These are phyloP conservation scores for Trichoplusia ni DNA, from an alignment of 1,140 invertebrate genomes.

Conservation along the genomic window DNA sequence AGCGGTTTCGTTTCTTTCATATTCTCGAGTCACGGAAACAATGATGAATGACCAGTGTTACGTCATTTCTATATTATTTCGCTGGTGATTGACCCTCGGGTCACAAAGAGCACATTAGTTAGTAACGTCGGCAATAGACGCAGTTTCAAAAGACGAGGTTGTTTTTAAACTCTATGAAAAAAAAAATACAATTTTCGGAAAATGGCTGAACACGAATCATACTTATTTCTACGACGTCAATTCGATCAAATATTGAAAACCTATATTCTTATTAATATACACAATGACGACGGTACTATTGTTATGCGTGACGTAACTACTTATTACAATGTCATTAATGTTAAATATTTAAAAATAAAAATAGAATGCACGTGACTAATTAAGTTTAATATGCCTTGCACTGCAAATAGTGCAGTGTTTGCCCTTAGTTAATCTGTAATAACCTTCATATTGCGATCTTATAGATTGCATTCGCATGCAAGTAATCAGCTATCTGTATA, in stretches of 20 bases:
- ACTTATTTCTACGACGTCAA: too few relatives aligned
- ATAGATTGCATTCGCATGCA: too few relatives aligned
- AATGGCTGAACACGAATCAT: background rate
- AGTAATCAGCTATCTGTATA: too few relatives aligned
- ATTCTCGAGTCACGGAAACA: conserved; percentile 13
- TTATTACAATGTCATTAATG: background rate
- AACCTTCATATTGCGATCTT: too few relatives aligned
- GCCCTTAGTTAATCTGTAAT: too few relatives aligned
- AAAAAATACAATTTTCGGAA: too few relatives aligned
- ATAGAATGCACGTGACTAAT: too few relatives aligned
- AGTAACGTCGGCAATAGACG: conserved; percentile 2
- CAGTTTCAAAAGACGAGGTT: conserved; percentile 10
- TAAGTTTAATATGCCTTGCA: too few relatives aligned
- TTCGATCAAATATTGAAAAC: conserved; percentile 12
- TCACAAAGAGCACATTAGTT: background rate
- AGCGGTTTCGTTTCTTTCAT: conserved; percentile 5
- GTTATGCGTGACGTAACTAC: conserved; percentile 4
- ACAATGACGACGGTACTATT: background rate
- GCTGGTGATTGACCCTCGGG: conserved; percentile 2
- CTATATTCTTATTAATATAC: background rate
- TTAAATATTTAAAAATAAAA: too few relatives aligned
- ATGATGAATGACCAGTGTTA: background rate
- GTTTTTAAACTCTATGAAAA: too few relatives aligned
- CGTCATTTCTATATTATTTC: conserved; percentile 19
- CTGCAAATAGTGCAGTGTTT: too few relatives aligned